These are phyloP conservation scores for Caenorhabditis virilis DNA, from an alignment of 2,888 invertebrate genomes.

Conservation along the genomic window DNA sequence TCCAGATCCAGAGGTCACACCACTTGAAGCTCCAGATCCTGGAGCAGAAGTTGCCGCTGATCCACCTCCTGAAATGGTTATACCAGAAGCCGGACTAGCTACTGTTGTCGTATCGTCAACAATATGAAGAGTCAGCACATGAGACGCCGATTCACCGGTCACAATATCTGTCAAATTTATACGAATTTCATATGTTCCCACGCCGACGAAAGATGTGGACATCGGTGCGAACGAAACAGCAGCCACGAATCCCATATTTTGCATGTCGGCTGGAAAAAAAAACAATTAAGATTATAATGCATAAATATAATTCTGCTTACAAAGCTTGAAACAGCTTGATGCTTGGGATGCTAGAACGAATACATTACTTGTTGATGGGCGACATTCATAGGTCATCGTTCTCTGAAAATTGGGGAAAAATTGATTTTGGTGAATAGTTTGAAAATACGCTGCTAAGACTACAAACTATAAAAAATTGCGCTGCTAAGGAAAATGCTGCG, in stretches of 20 bases:
- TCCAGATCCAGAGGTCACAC: neutral
- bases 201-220: constrained; percentile 2
- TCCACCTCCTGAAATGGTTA: neutral
- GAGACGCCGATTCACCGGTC: constrained; percentile 14
- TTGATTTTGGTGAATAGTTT: neutral
- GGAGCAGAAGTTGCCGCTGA: too few species aligned
- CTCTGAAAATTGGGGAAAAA: constrained; percentile 11
- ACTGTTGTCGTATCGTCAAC: constrained; percentile 10
- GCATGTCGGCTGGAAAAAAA: neutral
- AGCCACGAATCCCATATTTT: constrained; percentile 4
- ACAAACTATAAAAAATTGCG: too few species aligned
- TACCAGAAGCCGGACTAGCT: neutral
- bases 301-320: too few species aligned
- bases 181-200: constrained; percentile 14
- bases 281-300: too few species aligned
- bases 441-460: too few species aligned
- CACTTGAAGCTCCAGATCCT: neutral
- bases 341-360: constrained; percentile 3
- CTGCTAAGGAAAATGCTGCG: too few species aligned
- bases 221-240: neutral
- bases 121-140: constrained; percentile 20
- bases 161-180: constrained; percentile 14
- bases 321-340: constrained; percentile 1
- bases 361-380: constrained; percentile 4
- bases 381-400: constrained; percentile 12